Conservation (phyloP, 2,888 invertebrate species). For the Dichetophora obliterata region DNA sequence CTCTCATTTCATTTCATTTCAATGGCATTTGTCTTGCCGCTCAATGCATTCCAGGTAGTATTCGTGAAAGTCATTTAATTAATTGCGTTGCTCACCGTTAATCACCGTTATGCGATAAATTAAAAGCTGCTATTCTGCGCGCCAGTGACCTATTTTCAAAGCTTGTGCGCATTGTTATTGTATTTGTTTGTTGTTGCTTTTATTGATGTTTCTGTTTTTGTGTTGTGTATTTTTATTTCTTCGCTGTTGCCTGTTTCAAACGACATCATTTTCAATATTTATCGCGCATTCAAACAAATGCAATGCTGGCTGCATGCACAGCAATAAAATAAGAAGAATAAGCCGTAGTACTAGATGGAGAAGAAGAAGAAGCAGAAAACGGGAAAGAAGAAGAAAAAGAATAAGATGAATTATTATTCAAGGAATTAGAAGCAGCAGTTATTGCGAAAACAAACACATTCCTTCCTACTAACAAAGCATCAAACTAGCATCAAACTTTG, state of each 20-base stretch:
- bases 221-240: not conserved
- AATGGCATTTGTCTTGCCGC: too few relatives aligned
- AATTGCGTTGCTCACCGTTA: constrained; percentile 24
- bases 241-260: not conserved
- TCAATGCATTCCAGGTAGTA: too few relatives aligned
- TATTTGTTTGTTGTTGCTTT: not conserved
- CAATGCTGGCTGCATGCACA: not conserved
- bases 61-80: constrained; percentile 29
- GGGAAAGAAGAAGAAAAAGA: too few relatives aligned
- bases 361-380: too few relatives aligned
- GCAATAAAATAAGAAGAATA: not conserved
- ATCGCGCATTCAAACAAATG: constrained; percentile 28
- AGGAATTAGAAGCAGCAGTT: too few relatives aligned
- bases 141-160: constrained; percentile 27
- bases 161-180: not conserved
- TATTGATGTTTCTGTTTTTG: not conserved
- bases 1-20: too few relatives aligned
- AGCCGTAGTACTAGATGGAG: too few relatives aligned
- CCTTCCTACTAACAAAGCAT: too few relatives aligned
- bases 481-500: not conserved
- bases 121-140: constrained; percentile 15
- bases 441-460: not conserved
- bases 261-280: constrained; percentile 22
- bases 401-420: too few relatives aligned
- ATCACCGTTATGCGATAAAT: constrained; percentile 33